These are phyloP conservation scores for Sebastes fasciatus DNA, from an alignment of 2,113 vertebrate genomes.

Conservation along the genomic window DNA sequence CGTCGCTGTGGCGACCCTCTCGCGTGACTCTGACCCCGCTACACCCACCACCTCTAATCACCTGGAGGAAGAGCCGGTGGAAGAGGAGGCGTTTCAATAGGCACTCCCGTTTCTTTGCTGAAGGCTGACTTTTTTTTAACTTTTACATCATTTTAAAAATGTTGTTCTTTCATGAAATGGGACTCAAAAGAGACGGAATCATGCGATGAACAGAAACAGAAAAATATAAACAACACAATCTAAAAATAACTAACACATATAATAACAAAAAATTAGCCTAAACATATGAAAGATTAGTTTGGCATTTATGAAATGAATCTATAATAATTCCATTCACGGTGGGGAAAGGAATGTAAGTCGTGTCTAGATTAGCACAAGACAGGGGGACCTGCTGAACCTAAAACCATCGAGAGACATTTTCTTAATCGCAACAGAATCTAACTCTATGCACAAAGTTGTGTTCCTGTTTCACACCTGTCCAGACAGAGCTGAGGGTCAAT, in stretches of 20 bases:
- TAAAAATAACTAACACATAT: constrained; percentile 66
- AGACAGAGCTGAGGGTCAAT: constrained; percentile 75
- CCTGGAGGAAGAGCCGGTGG: constrained; percentile 89
- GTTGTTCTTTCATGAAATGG: constrained; percentile 62
- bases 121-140: constrained; percentile 42
- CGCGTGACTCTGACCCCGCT: constrained; percentile 96
- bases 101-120: constrained; percentile 82
- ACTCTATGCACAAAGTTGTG: constrained; percentile 87
- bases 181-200: constrained; percentile 80
- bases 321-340: constrained; percentile 59
- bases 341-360: constrained; percentile 57
- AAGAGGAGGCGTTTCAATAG: constrained; percentile 83
- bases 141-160: constrained; percentile 54
- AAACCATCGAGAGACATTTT: constrained; percentile 67
- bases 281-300: constrained; percentile 75
- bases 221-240: constrained; percentile 71
- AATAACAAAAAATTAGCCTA: constrained; percentile 67
- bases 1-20: constrained; percentile 94
- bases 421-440: constrained; percentile 75
- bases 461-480: constrained; percentile 76
- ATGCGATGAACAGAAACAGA: constrained; percentile 66
- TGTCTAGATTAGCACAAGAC: constrained; percentile 79
- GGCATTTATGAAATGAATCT: constrained; percentile 71
- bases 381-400: constrained; percentile 55
- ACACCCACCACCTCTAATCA: constrained; percentile 96